These are phyloP conservation scores for Geococcyx californianus DNA, from an alignment of 2,113 vertebrate genomes.

Conservation along the genomic window DNA sequence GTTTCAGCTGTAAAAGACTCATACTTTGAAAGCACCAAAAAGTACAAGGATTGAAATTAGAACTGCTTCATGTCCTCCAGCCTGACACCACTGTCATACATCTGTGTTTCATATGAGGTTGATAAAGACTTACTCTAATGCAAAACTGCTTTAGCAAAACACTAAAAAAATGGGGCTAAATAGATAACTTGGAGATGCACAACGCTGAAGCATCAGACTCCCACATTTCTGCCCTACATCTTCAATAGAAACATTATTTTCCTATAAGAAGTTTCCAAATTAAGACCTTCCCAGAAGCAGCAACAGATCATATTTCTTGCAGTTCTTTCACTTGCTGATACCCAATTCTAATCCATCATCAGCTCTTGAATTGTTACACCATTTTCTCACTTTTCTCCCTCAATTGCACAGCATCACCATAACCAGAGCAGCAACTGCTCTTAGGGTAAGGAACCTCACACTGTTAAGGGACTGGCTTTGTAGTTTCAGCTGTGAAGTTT, in stretches of 20 bases:
- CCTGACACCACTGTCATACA: neutral
- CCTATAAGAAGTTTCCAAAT: neutral
- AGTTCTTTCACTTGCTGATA: neutral
- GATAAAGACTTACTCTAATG: neutral
- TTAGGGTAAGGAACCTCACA: neutral
- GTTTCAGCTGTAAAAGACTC: neutral
- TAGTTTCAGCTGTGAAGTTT: neutral
- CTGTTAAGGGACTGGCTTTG: neutral
- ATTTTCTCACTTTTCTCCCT: neutral
- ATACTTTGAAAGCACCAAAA: neutral
- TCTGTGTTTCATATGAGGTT: rapidly evolving
- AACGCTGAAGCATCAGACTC: neutral
- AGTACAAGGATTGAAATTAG: neutral
- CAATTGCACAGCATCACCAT: neutral
- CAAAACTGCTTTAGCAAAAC: neutral
- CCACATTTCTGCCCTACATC: neutral
- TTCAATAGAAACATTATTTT: neutral
- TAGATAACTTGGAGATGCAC: neutral
- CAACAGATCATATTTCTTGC: neutral
- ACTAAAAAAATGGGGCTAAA: neutral
- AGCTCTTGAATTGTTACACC: neutral
- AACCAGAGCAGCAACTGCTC: neutral
- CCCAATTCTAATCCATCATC: neutral
- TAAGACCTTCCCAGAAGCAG: neutral
- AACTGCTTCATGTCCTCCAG: neutral